Percentiles rank a stretch among this genome's conserved stretches.
Evolutionary conservation across 2,113 vertebrate species (phyloP).

Genomic region (Arenaria interpres): DNA sequence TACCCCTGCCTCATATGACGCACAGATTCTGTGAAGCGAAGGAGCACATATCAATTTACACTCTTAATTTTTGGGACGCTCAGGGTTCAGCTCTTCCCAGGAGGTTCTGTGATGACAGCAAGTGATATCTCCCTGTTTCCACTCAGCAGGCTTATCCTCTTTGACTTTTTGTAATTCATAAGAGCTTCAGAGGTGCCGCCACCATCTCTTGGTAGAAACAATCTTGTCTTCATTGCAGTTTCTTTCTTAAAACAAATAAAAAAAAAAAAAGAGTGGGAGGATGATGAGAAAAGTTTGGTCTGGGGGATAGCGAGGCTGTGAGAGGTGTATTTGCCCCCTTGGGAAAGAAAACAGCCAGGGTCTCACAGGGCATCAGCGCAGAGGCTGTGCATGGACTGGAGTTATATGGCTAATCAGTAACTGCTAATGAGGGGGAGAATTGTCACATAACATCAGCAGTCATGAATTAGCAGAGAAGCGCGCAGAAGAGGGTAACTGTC

Average conservation of each 20-base stretch:
- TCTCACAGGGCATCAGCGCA: not conserved
- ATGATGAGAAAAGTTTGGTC: not conserved
- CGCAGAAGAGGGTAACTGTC: not conserved
- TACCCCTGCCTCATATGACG: constrained; percentile 58
- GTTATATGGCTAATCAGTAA: not conserved
- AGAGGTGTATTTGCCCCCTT: not conserved
- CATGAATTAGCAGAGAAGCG: not conserved
- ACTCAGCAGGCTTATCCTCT: not conserved
- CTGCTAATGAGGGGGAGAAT: not conserved
- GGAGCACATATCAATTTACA: constrained; percentile 47
- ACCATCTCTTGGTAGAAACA: not conserved
- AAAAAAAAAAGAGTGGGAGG: not conserved
- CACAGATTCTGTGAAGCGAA: constrained; percentile 40
- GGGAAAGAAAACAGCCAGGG: not conserved
- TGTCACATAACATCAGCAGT: not conserved
- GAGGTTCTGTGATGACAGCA: constrained; percentile 46
- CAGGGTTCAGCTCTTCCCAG: constrained; percentile 47
- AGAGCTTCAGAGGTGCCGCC: not conserved
- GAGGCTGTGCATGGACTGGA: not conserved
- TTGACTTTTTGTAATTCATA: not conserved
- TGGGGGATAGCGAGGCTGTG: not conserved
- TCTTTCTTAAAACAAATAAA: not conserved
- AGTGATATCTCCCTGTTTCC: not conserved
- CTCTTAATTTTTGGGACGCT: constrained; percentile 55
- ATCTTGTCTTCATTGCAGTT: not conserved